Base-by-base conservation (phyloP, 2,797 vertebrate species). In the Aulostomus chinensis region DNA sequence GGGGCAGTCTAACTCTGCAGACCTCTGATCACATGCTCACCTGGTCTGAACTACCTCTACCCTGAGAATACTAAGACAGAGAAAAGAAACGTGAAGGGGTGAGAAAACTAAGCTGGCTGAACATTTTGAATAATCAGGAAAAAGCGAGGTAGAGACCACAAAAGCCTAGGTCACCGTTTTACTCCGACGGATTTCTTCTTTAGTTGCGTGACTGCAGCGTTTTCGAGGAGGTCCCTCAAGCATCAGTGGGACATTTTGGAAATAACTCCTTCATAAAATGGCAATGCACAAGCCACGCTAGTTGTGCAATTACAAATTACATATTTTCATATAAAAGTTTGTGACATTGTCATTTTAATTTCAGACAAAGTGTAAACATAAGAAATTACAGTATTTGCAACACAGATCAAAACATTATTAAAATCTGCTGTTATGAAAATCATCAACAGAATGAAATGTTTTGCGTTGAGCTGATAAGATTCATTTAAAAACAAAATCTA, bases 41-140 rank as follows among this genome's bases (percentile, higher is more conserved):
- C 70, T 75, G 72, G 24, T 81, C 72, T 76, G 67, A 78, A 80
- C 81, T 86, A 85, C 53, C 65, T 76, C 86, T 84, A 87, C 82
- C 87, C 83, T 88, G 84, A 88, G 86, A 85, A 78, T 78, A 82
- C 81, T 80, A 85, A 84, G 54, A 84, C 48, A 32, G n/a, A n/a
- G 46, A 45, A 22, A 74, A 47, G 53, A 38, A 48, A 37, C 33
- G 42, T 17, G 53, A 45, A 15, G 29, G 30, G 53, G 64, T 20
- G 53, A 73, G 54, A 72, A 45, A 79, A 66, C 52, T 47, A 59
- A 67, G 46, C 25, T 5, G 46, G 40, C 43, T 40, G 29, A 54
- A 68, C 38, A 50, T 58, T 22, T 60, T 4, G 11, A 41, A 70
- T 40, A 34, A 53, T 53, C 6, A 18, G 58, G 64, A 35, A 4